These are phyloP conservation scores for Eurytoma californica DNA, from an alignment of 2,888 invertebrate species.

Conservation along the genomic window DNA sequence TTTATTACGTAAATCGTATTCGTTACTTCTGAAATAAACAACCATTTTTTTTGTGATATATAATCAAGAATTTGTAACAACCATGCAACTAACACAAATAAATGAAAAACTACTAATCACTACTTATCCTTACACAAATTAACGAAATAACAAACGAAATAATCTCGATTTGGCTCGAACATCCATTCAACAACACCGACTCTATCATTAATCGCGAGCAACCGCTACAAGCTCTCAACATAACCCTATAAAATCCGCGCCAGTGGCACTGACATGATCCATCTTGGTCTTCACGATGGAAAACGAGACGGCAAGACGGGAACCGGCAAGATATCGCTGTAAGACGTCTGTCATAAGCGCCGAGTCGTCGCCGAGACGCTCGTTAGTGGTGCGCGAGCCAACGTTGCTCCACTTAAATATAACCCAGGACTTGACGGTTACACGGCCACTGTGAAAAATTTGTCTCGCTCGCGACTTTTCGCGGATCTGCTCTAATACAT, in stretches of 20 bases:
- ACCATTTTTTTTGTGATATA: too few species aligned
- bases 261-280: too few species aligned
- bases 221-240: too few species aligned
- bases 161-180: background rate
- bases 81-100: too few species aligned
- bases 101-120: background rate
- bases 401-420: constrained; percentile 38
- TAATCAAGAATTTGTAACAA: too few species aligned
- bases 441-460: constrained; percentile 38
- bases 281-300: background rate
- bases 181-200: background rate
- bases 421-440: background rate
- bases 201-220: background rate
- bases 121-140: background rate
- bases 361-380: constrained; percentile 57
- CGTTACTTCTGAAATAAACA: too few species aligned
- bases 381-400: constrained; percentile 66
- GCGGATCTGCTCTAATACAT: background rate
- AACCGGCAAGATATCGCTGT: constrained; percentile 48
- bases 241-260: too few species aligned
- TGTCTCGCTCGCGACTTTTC: constrained; percentile 34
- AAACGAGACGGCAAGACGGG: background rate
- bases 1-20: too few species aligned
- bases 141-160: background rate
- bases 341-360: constrained; percentile 61